Evolutionary conservation across 2,888 invertebrate species (phyloP).

Genomic region (Cenopis cana): DNA sequence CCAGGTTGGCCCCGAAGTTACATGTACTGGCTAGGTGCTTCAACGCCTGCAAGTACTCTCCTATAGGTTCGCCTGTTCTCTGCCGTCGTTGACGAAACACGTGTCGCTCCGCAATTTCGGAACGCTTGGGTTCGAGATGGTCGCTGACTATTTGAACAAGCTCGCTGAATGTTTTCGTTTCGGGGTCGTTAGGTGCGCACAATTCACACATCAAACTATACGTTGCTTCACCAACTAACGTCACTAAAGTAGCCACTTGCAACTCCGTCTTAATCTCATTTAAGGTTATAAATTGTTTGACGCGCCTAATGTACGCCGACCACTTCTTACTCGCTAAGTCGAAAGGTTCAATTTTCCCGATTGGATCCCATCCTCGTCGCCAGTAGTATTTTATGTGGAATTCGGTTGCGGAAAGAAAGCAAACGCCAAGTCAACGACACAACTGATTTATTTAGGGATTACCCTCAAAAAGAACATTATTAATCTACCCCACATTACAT

Average conservation of each 20-base stretch:
- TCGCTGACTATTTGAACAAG: too few relatives aligned
- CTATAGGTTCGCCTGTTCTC: constrained; percentile 43
- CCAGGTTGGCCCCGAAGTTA: constrained; percentile 39
- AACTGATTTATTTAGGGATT: background rate
- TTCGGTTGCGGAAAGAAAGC: background rate
- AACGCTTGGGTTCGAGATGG: too few relatives aligned
- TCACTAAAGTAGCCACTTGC: too few relatives aligned
- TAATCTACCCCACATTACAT: background rate
- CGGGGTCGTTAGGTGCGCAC: too few relatives aligned
- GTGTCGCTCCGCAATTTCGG: constrained; percentile 47
- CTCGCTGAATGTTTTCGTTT: too few relatives aligned
- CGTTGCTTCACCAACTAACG: too few relatives aligned
- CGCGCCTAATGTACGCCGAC: constrained; percentile 37
- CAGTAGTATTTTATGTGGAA: too few relatives aligned
- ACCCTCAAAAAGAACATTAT: background rate
- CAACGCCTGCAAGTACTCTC: constrained; percentile 46
- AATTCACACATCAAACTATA: too few relatives aligned
- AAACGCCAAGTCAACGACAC: background rate
- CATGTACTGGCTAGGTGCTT: constrained; percentile 11
- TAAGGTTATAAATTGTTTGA: constrained; percentile 33
- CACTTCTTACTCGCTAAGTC: constrained; percentile 29
- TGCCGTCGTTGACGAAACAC: constrained; percentile 48
- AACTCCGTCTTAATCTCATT: constrained; percentile 26
- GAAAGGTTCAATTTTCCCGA: constrained; percentile 37
- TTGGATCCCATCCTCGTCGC: constrained; percentile 26